Evolutionary conservation across 2,113 vertebrate species (phyloP), one percentile per base, ranked within the genome.

Genomic region (Anoura caudifer): DNA sequence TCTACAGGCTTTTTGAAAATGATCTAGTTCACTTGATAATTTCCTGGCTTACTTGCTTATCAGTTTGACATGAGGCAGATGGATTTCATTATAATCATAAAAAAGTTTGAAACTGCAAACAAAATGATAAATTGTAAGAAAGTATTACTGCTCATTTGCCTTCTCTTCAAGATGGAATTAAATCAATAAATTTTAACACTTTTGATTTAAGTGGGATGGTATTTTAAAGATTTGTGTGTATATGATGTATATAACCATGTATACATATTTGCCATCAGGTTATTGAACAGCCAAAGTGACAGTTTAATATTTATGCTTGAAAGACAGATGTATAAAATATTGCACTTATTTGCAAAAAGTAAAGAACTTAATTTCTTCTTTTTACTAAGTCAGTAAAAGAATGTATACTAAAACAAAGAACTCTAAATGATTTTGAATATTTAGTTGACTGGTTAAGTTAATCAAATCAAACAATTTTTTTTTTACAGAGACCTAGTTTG

Each of bases 111-210:
- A 97, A 92, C 4, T 90, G 43, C 87, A 87, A 52, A 36, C 96
- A n/a, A 72, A 50, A 31, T 63, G 52, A 75, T 69, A 77, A 81
- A 31, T 84, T 52, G 87, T 61, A 28, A 97, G 69, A 47, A 76
- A 97, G 69, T 73, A 43, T 12, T 77, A 75, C 84, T 76, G 33
- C 50, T 96, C 41, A 79, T 76, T 97, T 91, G 56, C 24, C 28
- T 94, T 94, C 72, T 94, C 22, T 38, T 97, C 81, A 82, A 75
- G 84, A 87, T 63, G 81, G 94, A 98, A 98, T 98, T 97, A 97
- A 98, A 96, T 97, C 95, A 98, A 92, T 98, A 98, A 95, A 97
- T 97, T 96, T 97, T 83, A 36, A 59, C 17, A 70, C 82, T 93
- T 72, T 77, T 91, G 92, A 96, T 98, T 89, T 94, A 95, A 97